Base-by-base conservation (phyloP, 2,888 invertebrate species). In the Drosophila colorata region DNA sequence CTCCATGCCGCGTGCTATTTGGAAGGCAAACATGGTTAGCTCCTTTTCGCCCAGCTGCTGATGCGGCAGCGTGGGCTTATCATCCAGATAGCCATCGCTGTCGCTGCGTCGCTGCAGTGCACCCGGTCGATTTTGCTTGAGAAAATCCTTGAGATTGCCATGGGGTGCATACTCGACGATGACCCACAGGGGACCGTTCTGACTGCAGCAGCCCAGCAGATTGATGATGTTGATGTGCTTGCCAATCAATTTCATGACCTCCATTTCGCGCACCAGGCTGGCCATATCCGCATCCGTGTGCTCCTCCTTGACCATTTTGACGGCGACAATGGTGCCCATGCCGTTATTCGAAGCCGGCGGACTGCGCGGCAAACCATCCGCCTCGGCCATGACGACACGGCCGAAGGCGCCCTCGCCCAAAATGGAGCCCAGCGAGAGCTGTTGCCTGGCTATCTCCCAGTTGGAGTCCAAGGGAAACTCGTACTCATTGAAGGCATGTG, bases 391-490 rank as follows among this genome's bases (percentile, higher is more conserved):
- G 31, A 98, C 96, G 0, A 99, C 99, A 88, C 98, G 97, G 0
- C 99, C 99, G 90, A 99, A 99, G n/a, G 99, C 99, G 0, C 99
- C 99, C 90, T 99, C 98, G 0, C 99, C 99, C 5, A 99, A 93
- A 38, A 96, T 95, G 83, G 96, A 96, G 0, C 98, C 97, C 4
- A 98, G 91, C 0, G 93, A 92, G 1, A 99, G 92, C 68, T 95
- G 94, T 60, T 96, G 96, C 59, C 98, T 93, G 0, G 96, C 94
- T 71, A 99, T 95, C 92, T 99, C 99, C 99, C 99, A 99, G 80
- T 96, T 96, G 0, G 96, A 95, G 91, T 99, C 99, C 86, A 98
- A 93, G 0, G 99, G 98, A 14, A 99, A 94, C 90, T 99, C 99
- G 91, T 99, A 99, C 90, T 99, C 99, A 0, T 97, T 97, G 91